These are phyloP conservation scores for Mus musculus DNA, from an alignment of 2,113 vertebrate species.

Conservation along the genomic window GRCm39 chr1:158944001-158944500, in stretches of 20 bases:
- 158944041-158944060: neutral
- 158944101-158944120: neutral
- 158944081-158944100: neutral
- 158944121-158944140: neutral
- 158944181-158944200: neutral
- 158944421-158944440: neutral
- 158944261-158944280: neutral
- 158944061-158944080: constrained; percentile 25
- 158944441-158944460: neutral
- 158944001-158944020: too few species aligned
- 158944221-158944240: neutral
- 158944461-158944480: neutral
- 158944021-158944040: too few species aligned
- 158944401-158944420: neutral
- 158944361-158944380: neutral
- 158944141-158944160: neutral
- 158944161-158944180: constrained; percentile 1
- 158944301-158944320: neutral
- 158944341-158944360: neutral
- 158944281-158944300: neutral
- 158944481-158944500: neutral
- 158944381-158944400: neutral
- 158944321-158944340: too few species aligned
- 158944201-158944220: constrained; percentile 15
- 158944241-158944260: neutral